Evolutionary conservation across 2,888 invertebrate species (phyloP).

Genomic region (Megastigmus dorsalis): DNA sequence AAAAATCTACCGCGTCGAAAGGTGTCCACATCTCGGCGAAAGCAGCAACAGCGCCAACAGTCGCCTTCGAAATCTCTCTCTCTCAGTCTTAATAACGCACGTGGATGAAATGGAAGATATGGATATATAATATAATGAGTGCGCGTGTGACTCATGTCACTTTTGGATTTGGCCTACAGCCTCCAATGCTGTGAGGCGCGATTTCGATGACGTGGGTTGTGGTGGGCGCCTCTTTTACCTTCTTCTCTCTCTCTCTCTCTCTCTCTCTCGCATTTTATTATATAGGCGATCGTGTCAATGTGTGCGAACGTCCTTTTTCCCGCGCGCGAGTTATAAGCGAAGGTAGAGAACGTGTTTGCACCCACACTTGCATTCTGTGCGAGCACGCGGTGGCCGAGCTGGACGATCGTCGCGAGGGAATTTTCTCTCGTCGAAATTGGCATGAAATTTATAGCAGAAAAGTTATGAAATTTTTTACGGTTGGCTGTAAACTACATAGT

Average conservation of each 20-base stretch:
- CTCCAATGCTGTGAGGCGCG: conserved; percentile 36
- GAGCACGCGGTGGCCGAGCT: background rate
- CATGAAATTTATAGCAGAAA: conserved; percentile 23
- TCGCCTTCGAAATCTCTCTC: too few relatives aligned
- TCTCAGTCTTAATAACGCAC: too few relatives aligned
- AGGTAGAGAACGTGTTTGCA: background rate
- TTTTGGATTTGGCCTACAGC: conserved; percentile 58
- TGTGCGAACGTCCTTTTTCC: conserved; percentile 13
- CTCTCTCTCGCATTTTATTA: background rate
- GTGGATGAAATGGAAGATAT: too few relatives aligned
- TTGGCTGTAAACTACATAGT: too few relatives aligned
- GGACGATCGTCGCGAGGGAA: too few relatives aligned
- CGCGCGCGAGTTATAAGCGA: background rate
- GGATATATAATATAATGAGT: too few relatives aligned
- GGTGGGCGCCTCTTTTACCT: conserved; percentile 56
- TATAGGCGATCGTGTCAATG: too few relatives aligned
- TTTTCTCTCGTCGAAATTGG: too few relatives aligned
- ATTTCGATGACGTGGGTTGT: conserved; percentile 55
- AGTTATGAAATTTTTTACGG: too few relatives aligned
- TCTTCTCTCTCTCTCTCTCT: conserved; percentile 1
- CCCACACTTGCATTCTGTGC: conserved; percentile 1
- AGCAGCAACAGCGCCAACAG: too few relatives aligned
- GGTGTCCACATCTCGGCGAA: too few relatives aligned
- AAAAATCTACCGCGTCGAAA: too few relatives aligned
- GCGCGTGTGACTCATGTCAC: conserved; percentile 59